A percentile compares a stretch with the other conserved stretches of the same genome.
phyloP scores from a whole-genome alignment of 2,113 vertebrate genomes.

The Talpa occidentalis region DNA sequence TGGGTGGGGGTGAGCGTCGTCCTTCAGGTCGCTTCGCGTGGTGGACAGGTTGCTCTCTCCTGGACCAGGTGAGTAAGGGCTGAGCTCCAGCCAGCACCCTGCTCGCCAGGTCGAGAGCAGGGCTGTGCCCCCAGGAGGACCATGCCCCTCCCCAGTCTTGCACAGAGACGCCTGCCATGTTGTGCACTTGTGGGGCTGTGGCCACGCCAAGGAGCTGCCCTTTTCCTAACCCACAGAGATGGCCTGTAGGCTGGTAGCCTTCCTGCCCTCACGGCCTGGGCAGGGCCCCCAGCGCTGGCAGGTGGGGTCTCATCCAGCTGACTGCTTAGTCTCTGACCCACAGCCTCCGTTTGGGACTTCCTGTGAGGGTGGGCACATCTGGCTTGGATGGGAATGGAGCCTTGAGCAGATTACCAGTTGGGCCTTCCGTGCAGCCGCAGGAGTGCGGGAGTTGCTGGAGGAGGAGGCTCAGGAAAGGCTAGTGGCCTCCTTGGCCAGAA shows the following conservation, averaged over 20 bases:
- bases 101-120: background rate
- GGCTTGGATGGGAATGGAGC: background rate
- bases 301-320: background rate
- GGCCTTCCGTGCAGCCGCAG: background rate
- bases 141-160: background rate
- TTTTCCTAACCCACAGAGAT: background rate
- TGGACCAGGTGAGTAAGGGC: conserved; percentile 64
- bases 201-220: background rate
- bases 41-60: background rate
- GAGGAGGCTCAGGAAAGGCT: background rate
- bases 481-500: background rate
- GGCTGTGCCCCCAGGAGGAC: background rate
- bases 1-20: background rate
- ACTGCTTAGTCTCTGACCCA: background rate
- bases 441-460: too few species aligned
- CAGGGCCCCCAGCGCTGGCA: background rate
- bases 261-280: background rate
- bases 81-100: background rate
- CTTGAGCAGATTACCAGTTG: background rate
- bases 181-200: background rate
- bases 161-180: background rate
- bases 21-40: background rate
- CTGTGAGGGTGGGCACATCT: background rate
- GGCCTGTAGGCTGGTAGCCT: background rate
- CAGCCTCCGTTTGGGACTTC: background rate